These are phyloP conservation scores for Plemyria rubiginata DNA, from an alignment of 2,888 invertebrate genomes.

Conservation along the genomic window DNA sequence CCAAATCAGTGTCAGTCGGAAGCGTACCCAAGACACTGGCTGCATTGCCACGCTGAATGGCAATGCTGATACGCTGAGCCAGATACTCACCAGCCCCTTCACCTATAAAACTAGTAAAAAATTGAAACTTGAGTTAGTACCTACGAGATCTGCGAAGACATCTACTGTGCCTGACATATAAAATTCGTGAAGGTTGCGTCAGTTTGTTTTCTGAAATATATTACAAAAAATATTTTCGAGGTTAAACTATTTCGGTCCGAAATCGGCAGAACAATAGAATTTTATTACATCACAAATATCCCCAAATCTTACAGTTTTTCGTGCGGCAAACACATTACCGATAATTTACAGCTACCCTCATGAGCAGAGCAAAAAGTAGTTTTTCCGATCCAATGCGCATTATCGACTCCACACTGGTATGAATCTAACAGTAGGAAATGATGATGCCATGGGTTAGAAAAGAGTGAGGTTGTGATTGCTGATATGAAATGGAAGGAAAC, in stretches of 20 bases:
- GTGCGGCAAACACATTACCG: constrained; percentile 36
- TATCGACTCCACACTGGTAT: constrained; percentile 31
- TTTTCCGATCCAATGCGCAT: constrained; percentile 37
- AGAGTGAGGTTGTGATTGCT: not conserved
- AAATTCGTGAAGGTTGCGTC: no score
- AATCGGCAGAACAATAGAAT: constrained; percentile 13
- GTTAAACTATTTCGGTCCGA: not conserved
- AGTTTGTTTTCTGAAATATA: not conserved
- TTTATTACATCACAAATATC: constrained; percentile 23
- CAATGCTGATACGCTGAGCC: no score
- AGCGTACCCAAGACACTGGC: no score
- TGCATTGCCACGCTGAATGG: no score
- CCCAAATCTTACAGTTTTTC: constrained; percentile 29
- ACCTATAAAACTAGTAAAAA: no score
- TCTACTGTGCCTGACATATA: no score
- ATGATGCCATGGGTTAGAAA: not conserved
- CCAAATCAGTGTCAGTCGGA: no score
- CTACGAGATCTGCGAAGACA: no score
- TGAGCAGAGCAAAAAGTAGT: constrained; percentile 38
- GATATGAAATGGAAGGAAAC: not conserved
- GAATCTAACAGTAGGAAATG: constrained; percentile 2
- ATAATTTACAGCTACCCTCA: constrained; percentile 40
- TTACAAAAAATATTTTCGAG: not conserved
- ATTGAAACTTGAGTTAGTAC: no score
- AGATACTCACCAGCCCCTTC: no score